A percentile compares a stretch with the other conserved stretches of the same genome.
Conservation (phyloP, 2,797 vertebrate species). For the Chelon labrosus region DNA sequence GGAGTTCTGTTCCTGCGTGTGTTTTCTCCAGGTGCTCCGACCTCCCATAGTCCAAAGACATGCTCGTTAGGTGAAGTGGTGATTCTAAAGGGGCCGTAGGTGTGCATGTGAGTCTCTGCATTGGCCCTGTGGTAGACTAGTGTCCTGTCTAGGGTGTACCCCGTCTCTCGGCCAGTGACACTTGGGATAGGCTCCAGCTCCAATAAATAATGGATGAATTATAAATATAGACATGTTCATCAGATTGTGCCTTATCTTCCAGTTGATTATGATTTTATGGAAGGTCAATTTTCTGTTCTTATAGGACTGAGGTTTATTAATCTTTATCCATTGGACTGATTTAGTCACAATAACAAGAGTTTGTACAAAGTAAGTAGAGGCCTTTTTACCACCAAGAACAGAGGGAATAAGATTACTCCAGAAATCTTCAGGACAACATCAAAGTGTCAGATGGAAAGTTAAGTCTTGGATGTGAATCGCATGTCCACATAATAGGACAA, state of each 20-base stretch:
- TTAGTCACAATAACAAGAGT: not conserved
- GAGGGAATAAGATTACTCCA: not conserved
- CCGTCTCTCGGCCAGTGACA: too few relatives aligned
- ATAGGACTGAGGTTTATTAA: not conserved
- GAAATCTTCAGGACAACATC: not conserved
- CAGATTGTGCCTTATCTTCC: not conserved
- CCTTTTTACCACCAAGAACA: not conserved
- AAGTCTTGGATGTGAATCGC: not conserved
- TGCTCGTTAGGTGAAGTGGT: too few relatives aligned
- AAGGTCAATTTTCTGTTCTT: not conserved
- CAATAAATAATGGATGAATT: too few relatives aligned
- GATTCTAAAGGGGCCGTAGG: too few relatives aligned
- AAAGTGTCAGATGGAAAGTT: not conserved
- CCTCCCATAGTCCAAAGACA: too few relatives aligned
- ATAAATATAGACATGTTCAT: too few relatives aligned
- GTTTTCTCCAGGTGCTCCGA: too few relatives aligned
- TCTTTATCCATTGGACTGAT: not conserved
- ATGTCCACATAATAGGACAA: not conserved
- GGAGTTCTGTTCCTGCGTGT: too few relatives aligned
- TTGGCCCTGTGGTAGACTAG: too few relatives aligned
- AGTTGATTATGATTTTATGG: not conserved
- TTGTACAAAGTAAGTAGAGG: not conserved
- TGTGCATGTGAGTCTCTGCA: too few relatives aligned
- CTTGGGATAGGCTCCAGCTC: too few relatives aligned
- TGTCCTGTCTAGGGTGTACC: too few relatives aligned